Percentiles rank a stretch among this genome's conserved stretches.
Conservation (phyloP, 35 echinoderm and acorn worm genomes). For the Apostichopus californicus region DNA sequence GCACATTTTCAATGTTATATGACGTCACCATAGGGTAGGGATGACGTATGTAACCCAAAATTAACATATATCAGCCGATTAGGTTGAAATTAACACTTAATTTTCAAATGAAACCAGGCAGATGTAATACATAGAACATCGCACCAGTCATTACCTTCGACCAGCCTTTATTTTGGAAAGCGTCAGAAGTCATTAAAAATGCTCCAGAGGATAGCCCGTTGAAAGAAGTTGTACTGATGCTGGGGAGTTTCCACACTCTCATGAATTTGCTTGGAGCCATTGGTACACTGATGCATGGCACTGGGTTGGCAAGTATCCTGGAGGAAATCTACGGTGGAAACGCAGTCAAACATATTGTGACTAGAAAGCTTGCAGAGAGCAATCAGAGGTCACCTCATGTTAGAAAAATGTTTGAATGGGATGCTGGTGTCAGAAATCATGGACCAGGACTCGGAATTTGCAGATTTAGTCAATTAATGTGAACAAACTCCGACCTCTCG, state of each 20-base stretch:
- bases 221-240: conserved; percentile 16
- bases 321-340: conserved; percentile 25
- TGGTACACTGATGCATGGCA: conserved; percentile 36
- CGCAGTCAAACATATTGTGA: conserved; percentile 29
- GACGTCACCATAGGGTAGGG: too few relatives aligned
- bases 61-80: conserved; percentile 25
- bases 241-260: conserved; percentile 12
- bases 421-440: conserved; percentile 10
- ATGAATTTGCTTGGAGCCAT: conserved; percentile 48
- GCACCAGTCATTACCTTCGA: conserved; percentile 57
- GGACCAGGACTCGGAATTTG: not conserved
- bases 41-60: conserved; percentile 15
- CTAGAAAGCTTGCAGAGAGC: conserved; percentile 34
- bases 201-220: not conserved
- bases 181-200: not conserved
- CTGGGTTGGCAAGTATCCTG: conserved; percentile 11
- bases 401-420: conserved; percentile 1
- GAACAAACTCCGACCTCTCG: too few relatives aligned
- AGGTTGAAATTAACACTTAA: too few relatives aligned
- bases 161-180: conserved; percentile 65
- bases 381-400: conserved; percentile 41
- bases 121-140: not conserved
- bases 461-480: too few relatives aligned
- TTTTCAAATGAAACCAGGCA: too few relatives aligned
- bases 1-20: too few relatives aligned